phyloP scores from a whole-genome alignment of 1,140 invertebrate genomes.

The Musca domestica region DNA sequence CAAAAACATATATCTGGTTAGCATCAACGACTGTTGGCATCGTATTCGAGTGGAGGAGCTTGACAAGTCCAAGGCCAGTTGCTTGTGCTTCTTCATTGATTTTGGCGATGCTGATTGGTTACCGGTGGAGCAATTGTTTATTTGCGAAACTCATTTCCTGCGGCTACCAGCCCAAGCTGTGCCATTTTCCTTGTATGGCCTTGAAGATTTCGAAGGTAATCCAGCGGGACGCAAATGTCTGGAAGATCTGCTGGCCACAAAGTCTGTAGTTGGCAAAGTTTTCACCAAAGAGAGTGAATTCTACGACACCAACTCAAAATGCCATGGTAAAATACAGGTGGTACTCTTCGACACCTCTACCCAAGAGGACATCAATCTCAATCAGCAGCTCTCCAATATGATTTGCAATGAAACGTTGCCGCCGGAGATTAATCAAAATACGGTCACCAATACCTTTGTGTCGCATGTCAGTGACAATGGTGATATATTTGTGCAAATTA shows the following conservation, averaged over 20 bases:
- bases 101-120: conserved; percentile 45
- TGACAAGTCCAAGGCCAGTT: conserved; percentile 32
- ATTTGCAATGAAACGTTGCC: conserved; percentile 39
- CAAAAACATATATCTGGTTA: conserved; percentile 41
- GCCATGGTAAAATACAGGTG: conserved; percentile 40
- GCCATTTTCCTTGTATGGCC: conserved; percentile 44
- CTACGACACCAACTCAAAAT: conserved; percentile 25
- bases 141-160: conserved; percentile 39
- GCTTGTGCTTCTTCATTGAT: conserved; percentile 49
- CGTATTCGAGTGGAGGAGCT: conserved; percentile 42
- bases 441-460: conserved; percentile 41
- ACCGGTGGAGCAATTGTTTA: conserved; percentile 31
- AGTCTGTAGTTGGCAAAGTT: conserved; percentile 45
- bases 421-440: conserved; percentile 38
- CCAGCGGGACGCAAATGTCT: conserved; percentile 39
- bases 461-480: conserved; percentile 46
- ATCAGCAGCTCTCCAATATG: conserved; percentile 39
- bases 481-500: conserved; percentile 43
- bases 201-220: conserved; percentile 52
- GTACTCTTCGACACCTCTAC: conserved; percentile 50
- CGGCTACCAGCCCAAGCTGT: conserved; percentile 45
- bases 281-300: conserved; percentile 41
- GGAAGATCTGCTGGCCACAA: conserved; percentile 33
- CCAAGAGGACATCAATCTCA: conserved; percentile 46
- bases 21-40: conserved; percentile 46